A percentile compares a stretch with the other conserved stretches of the same genome.
Conservation (phyloP, 1,140 invertebrate genomes). For the Ceratosolen solmsi region DNA sequence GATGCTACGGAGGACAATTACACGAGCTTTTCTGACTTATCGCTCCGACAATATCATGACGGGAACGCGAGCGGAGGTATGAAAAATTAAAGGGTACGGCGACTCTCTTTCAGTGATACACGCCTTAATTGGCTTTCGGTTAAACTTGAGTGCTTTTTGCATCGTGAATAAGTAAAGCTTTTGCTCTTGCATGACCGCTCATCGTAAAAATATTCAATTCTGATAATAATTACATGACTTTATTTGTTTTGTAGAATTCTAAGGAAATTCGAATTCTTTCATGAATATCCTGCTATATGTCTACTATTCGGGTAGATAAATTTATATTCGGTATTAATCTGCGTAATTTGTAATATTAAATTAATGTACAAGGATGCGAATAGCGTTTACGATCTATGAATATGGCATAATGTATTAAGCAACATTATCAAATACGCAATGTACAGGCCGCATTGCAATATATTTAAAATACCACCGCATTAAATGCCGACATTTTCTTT, state of each 20-base stretch:
- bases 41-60: background rate
- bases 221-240: constrained; percentile 23
- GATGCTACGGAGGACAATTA: constrained; percentile 23
- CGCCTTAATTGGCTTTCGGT: constrained; percentile 34
- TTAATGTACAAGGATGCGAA: no score
- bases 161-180: background rate
- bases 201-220: constrained; percentile 43
- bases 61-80: background rate
- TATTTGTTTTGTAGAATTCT: background rate
- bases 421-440: no score
- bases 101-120: constrained; percentile 29
- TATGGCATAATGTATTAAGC: no score
- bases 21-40: constrained; percentile 24
- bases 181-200: background rate
- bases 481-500: background rate
- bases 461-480: background rate
- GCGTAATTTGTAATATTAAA: no score
- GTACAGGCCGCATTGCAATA: no score
- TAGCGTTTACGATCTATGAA: no score
- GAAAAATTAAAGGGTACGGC: constrained; percentile 43
- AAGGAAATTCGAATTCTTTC: constrained; percentile 1
- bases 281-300: background rate
- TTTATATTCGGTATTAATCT: no score
- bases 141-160: no score
- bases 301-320: background rate